Evolutionary conservation across 2,888 invertebrate genomes (phyloP), one percentile per base, ranked within the genome.

Genomic region (Drosophila sordidula): DNA sequence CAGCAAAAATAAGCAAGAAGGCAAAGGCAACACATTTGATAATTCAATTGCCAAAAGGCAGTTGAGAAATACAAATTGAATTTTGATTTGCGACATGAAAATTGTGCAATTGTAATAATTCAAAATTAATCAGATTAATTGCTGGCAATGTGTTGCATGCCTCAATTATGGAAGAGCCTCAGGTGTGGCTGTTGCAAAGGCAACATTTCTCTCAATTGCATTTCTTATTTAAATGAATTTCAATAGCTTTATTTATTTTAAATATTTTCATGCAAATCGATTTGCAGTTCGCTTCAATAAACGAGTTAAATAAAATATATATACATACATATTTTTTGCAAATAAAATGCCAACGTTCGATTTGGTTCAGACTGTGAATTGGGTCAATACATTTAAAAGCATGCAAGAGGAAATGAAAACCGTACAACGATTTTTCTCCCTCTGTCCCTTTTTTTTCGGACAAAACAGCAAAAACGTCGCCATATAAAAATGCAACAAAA

Each of bases 301-400:
- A 36, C 16, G 22, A 57, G 26, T 47, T 36, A 42, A 49, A 56
- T 46, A 49, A 49, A 25, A 18, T 38, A 32, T 42, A n/a, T 22
- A 25, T 11, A 38, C 26, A n/a, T 42, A 9, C 9, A 2, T 18
- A 18, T 5, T 16, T 49, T 42, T 50, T 18, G 8, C 32, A 46
- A 47, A 55, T 18, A 47, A 67, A 71, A 39, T 54, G 12, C 12
- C 51, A 62, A 69, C 22, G 22, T 62, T 45, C 65, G 38, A 22
- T 63, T 14, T 29, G 39, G 12, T 69, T 45, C 39, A 42, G 29
- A 26, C 36, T 41, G 52, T 47, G 61, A 83, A 88, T 70, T 83
- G 80, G 83, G 83, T 83, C 83, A 83, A 75, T 64, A 63, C 82
- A 68, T 81, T 78, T 67, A 76, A 76, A 70, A 61, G 66, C 78